phyloP scores from a whole-genome alignment of 2,797 vertebrate genomes.

The Alfaro cultratus region DNA sequence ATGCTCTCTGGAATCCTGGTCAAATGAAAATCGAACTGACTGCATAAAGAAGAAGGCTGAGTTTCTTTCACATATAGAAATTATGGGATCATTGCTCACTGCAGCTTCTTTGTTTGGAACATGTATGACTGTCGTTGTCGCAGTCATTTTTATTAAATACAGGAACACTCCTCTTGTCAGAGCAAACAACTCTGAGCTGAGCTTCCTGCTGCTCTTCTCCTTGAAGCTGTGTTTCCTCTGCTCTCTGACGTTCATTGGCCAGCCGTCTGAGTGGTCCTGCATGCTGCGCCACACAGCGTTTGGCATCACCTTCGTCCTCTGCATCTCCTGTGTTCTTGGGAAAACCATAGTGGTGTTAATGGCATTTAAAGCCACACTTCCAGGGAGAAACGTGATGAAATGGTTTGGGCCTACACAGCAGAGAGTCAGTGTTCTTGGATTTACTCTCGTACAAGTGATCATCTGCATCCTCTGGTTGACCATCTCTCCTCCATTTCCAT shows the following conservation, averaged over 20 bases:
- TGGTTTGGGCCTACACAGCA: slow-evolving; percentile 82
- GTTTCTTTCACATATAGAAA: slow-evolving; percentile 75
- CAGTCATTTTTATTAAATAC: slow-evolving; percentile 61
- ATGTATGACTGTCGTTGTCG: slow-evolving; percentile 57
- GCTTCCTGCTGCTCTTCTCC: slow-evolving; percentile 81
- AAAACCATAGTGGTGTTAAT: slow-evolving; percentile 82
- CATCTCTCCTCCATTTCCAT: slow-evolving; percentile 72
- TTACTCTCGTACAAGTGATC: slow-evolving; percentile 73
- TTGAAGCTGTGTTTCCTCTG: slow-evolving; percentile 79
- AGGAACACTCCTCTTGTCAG: slow-evolving; percentile 78
- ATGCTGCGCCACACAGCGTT: slow-evolving; percentile 81
- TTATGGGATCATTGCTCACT: slow-evolving; percentile 70
- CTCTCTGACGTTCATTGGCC: slow-evolving; percentile 80
- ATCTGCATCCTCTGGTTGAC: slow-evolving; percentile 77
- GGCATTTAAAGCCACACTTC: slow-evolving; percentile 78
- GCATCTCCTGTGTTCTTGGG: slow-evolving; percentile 79
- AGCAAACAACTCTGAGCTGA: slow-evolving; percentile 80
- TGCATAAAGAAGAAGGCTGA: slow-evolving; percentile 72
- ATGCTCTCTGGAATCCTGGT: slow-evolving; percentile 75
- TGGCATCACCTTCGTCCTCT: slow-evolving; percentile 80
- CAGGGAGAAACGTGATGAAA: slow-evolving; percentile 76
- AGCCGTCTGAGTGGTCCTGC: slow-evolving; percentile 80
- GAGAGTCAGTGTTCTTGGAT: slow-evolving; percentile 71
- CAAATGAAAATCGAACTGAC: slow-evolving; percentile 66
- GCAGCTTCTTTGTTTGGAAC: slow-evolving; percentile 72